Percentiles rank a stretch among this genome's conserved stretches.
These are phyloP conservation scores for Typhlichthys eigenmanni DNA, from an alignment of 2,797 vertebrate species.

Conservation along the genomic window DNA sequence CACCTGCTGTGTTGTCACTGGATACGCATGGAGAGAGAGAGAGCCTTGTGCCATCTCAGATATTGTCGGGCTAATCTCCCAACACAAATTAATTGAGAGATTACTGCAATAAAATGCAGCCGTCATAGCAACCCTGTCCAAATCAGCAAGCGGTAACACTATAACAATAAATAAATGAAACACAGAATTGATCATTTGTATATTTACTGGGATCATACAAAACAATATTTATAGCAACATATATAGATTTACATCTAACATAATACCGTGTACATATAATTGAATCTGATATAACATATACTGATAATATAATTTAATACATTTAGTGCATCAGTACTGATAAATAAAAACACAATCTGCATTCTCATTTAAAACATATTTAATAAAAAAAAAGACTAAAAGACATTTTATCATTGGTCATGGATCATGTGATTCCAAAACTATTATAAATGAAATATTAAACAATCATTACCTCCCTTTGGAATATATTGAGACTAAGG, in stretches of 20 bases:
- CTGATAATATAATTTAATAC: too few relatives aligned
- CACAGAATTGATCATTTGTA: slow-evolving; percentile 4
- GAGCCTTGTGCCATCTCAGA: slow-evolving; percentile 21
- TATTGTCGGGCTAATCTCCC: slow-evolving; percentile 24
- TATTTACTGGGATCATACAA: slow-evolving; percentile 1
- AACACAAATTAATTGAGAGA: slow-evolving; percentile 3
- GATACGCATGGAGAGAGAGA: slow-evolving; percentile 37
- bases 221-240: slow-evolving; percentile 18
- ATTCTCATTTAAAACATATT: slow-evolving; percentile 10
- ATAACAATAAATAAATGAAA: slow-evolving; percentile 3
- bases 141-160: not conserved
- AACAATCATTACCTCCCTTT: slow-evolving; percentile 17
- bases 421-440: not conserved
- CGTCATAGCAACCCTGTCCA: not conserved
- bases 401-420: too few relatives aligned
- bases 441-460: not conserved
- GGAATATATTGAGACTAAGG: slow-evolving; percentile 11
- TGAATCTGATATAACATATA: too few relatives aligned
- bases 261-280: too few relatives aligned
- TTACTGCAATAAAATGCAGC: too few relatives aligned
- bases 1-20: slow-evolving; percentile 57
- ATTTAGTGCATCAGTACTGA: not conserved
- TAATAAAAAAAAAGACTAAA: not conserved
- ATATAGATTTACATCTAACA: slow-evolving; percentile 1
- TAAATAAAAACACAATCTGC: not conserved